Evolutionary conservation across 2,113 vertebrate genomes (phyloP), one percentile per base, ranked within the genome.

Genomic region (Lagopus leucura): DNA sequence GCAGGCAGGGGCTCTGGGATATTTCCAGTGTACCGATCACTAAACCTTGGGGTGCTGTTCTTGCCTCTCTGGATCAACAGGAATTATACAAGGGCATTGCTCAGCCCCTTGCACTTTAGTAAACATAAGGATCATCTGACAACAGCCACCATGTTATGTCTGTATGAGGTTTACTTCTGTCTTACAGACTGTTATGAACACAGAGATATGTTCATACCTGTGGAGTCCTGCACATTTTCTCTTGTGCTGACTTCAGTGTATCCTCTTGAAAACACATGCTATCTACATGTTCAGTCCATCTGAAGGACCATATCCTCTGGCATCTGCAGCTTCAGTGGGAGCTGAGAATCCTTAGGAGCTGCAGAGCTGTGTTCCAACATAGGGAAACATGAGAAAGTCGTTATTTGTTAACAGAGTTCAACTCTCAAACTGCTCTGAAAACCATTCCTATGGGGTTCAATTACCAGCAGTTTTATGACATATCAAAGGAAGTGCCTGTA

Each of bases 221-320:
- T 78, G 22, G 8, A 3, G 6, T 21, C 15, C 48, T 65, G 36
- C 19, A 28, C 32, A 32, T 60, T 81, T 43, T 52, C 32, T 12
- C 19, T 85, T 25, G 17, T 34, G 15, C 3, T 63, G 50, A 18
- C 8, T 7, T 36, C 54, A n/a, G 32, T 22, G 12, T 16, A 38
- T 34, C 19, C 18, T 5, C 65, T 10, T 43, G 36, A 30, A 73
- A 73, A 63, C 15, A 34, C 19, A 9, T 1, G 2, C 32, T 30
- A 8, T 28, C n/a, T 13, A 17, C 8, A 25, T 0, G 1, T 45
- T 38, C 43, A 75, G 11, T 18, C 34, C 9, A 0, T 6, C 47
- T 27, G 52, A 58, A 54, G 16, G 47, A 12, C 38, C 55, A 30
- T 38, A 8, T 79, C 71, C 38, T 21, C 34, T 65, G 54, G 42